phyloP scores from a whole-genome alignment of 2,113 vertebrate genomes.

The Crotalus viridis region DNA sequence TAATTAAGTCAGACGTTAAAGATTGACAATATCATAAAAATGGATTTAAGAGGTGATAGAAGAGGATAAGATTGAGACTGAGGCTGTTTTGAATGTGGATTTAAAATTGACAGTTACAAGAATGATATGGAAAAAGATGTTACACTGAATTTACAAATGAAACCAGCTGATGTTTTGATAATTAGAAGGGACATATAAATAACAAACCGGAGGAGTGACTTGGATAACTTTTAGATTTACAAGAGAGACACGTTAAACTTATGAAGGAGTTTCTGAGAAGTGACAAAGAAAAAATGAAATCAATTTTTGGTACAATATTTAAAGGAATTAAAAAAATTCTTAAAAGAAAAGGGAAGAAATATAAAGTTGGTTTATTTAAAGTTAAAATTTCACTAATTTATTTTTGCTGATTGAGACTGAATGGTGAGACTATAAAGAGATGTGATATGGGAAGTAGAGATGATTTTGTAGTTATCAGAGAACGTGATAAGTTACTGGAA shows the following conservation, averaged over 20 bases:
- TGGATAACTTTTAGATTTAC: neutral
- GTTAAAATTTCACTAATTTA: neutral
- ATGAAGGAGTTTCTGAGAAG: neutral
- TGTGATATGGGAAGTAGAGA: neutral
- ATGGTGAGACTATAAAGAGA: neutral
- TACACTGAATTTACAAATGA: neutral
- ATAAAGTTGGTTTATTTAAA: neutral
- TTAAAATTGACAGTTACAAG: neutral
- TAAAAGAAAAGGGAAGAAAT: neutral
- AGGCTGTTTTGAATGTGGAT: neutral
- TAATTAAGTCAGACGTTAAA: neutral
- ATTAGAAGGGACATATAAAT: neutral
- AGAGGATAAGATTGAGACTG: neutral
- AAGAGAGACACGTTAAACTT: neutral
- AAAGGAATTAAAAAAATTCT: neutral
- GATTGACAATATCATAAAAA: too few relatives aligned
- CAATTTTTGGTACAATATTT: neutral
- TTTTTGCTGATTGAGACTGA: neutral
- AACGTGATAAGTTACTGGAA: neutral
- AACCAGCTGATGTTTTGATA: neutral
- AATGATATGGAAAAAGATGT: neutral
- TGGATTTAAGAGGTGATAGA: too few relatives aligned
- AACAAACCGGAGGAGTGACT: neutral
- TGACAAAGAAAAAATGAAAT: neutral
- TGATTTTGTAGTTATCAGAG: neutral